Evolutionary conservation across 2,113 vertebrate species (phyloP).

Genomic region (Mustelus asterias): DNA sequence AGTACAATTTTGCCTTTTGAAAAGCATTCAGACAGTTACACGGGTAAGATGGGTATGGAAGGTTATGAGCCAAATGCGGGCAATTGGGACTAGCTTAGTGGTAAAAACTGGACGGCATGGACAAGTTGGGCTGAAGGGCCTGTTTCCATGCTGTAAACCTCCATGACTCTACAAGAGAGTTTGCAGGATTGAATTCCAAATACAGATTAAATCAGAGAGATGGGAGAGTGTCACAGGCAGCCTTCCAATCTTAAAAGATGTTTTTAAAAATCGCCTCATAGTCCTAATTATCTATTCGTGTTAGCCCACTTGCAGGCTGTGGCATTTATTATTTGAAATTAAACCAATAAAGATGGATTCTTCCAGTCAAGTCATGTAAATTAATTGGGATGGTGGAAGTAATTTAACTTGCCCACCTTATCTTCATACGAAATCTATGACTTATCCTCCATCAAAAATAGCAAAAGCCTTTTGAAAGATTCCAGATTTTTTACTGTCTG

Average conservation of each 20-base stretch:
- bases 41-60: no score
- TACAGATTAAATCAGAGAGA: not conserved
- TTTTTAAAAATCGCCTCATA: not conserved
- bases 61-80: no score
- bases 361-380: not conserved
- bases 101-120: no score
- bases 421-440: not conserved
- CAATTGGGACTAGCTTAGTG: no score
- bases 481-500: not conserved
- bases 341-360: not conserved
- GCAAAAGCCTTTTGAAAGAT: not conserved
- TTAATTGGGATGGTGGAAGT: not conserved
- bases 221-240: not conserved
- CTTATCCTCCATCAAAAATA: not conserved
- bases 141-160: no score
- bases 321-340: not conserved
- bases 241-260: not conserved
- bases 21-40: no score
- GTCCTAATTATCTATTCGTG: not conserved
- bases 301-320: not conserved
- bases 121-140: no score
- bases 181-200: not conserved
- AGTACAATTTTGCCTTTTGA: no score
- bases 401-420: not conserved
- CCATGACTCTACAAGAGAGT: not conserved